These are phyloP conservation scores for Theocolax elegans DNA, from an alignment of 1,140 invertebrate genomes.

Conservation along the genomic window DNA sequence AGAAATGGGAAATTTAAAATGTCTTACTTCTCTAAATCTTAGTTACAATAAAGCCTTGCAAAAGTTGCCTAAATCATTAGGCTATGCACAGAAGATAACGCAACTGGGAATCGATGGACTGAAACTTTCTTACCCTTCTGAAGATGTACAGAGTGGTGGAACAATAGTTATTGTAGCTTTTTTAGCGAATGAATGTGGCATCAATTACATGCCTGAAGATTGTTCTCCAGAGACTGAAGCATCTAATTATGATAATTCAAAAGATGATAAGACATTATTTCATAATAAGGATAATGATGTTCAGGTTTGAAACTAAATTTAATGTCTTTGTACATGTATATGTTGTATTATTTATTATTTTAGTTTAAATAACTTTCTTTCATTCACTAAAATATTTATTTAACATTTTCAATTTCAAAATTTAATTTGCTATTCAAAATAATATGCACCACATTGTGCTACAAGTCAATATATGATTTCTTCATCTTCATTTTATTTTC, in stretches of 20 bases:
- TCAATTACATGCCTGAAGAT: slow-evolving; percentile 56
- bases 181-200: slow-evolving; percentile 66
- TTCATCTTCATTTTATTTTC: slow-evolving; percentile 60
- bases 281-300: slow-evolving; percentile 58
- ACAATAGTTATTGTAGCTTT: slow-evolving; percentile 76
- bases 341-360: slow-evolving; percentile 1
- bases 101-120: slow-evolving; percentile 72
- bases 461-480: slow-evolving; percentile 24
- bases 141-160: slow-evolving; percentile 70
- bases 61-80: slow-evolving; percentile 73
- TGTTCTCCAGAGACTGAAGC: slow-evolving; percentile 46
- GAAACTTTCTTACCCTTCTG: slow-evolving; percentile 73
- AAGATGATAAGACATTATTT: slow-evolving; percentile 43
- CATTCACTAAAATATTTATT: background rate
- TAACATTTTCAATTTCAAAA: background rate
- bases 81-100: slow-evolving; percentile 70
- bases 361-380: background rate
- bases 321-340: slow-evolving; percentile 15
- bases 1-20: slow-evolving; percentile 72
- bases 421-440: background rate
- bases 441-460: background rate
- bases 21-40: slow-evolving; percentile 70
- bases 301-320: slow-evolving; percentile 54
- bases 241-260: slow-evolving; percentile 40
- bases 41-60: slow-evolving; percentile 70